Evolutionary conservation across 1,140 invertebrate genomes (phyloP).

Genomic region (Plodia interpunctella): DNA sequence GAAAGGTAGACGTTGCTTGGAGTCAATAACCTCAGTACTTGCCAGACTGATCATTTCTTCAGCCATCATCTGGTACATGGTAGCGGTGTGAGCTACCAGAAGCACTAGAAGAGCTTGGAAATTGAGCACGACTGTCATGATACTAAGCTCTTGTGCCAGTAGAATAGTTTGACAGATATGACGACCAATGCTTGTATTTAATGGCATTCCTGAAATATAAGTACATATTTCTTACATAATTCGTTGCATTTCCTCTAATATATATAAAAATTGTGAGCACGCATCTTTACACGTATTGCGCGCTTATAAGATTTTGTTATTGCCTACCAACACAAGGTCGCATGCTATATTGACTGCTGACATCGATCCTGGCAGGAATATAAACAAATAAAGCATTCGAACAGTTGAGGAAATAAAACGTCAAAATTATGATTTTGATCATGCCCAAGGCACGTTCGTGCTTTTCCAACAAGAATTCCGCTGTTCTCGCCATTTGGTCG

Average conservation of each 20-base stretch:
- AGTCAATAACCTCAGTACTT: slow-evolving; percentile 15
- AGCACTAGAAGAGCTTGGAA: slow-evolving; percentile 50
- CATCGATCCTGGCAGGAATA: slow-evolving; percentile 38
- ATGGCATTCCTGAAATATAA: slow-evolving; percentile 42
- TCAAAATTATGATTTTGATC: slow-evolving; percentile 39
- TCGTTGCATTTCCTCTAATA: too few species aligned
- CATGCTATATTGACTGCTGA: slow-evolving; percentile 42
- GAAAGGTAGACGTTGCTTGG: slow-evolving; percentile 27
- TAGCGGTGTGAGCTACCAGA: slow-evolving; percentile 47
- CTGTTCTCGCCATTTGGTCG: slow-evolving; percentile 29
- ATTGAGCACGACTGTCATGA: slow-evolving; percentile 39
- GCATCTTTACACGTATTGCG: too few species aligned
- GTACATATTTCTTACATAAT: too few species aligned
- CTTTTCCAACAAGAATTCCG: slow-evolving; percentile 23
- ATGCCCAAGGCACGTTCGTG: slow-evolving; percentile 31
- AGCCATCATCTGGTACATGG: slow-evolving; percentile 47
- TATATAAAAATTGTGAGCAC: too few species aligned
- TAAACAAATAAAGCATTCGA: slow-evolving; percentile 39
- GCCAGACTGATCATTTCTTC: slow-evolving; percentile 39
- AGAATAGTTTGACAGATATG: slow-evolving; percentile 41
- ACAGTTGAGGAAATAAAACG: slow-evolving; percentile 42
- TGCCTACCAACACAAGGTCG: slow-evolving; percentile 52
- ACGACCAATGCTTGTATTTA: slow-evolving; percentile 35
- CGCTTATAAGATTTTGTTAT: slow-evolving; percentile 9
- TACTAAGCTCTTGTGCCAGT: slow-evolving; percentile 33